Base-by-base conservation (phyloP, 2,113 vertebrate genomes). In the Eclectus roratus region DNA sequence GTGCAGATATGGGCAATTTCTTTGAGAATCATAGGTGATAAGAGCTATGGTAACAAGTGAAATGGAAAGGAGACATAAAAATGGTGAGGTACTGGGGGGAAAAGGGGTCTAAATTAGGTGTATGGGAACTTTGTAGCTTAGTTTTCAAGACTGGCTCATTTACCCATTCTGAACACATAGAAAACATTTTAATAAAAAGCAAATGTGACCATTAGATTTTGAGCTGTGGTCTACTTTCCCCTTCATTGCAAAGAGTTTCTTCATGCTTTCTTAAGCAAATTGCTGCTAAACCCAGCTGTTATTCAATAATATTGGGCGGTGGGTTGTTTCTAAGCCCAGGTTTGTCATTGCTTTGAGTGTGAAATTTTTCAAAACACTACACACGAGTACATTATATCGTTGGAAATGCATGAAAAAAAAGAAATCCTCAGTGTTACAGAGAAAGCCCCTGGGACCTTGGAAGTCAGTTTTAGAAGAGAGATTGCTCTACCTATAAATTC, bases 401-500 rank as follows among this genome's bases (percentile, higher is more conserved):
- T 91, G 14, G 43, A 97, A 97, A 92, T 91, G 55, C 53, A 85
- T 85, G 58, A 80, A 81, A 70, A 70, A 77, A 85, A 76, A 33
- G 12, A 83, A 96, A 66, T 91, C 21, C 17, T 96, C 58, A 74
- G 37, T 88, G 44, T 96, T 91, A 83, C 4, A 0, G 13, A 65
- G 50, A 97, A 97, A 94, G 80, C 79, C 87, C 95, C 68, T 87
- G 85, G 94, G 95, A 98, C 88, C 93, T 98, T 33, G 2, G 66
- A 78, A 97, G 96, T 97, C 97, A 97, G 74, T 89, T 97, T 37
- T 55, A 93, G 50, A 53, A 97, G 91, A 98, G n/a, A 97, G 52
- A 98, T 98, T 97, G 96, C 80, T 94, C 91, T 94, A 70, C 84
- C 88, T 95, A 79, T 97, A 97, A 94, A 95, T 94, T 97, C 82